phyloP scores from a whole-genome alignment of 1,140 invertebrate genomes.

The Lanistes nyassanus region DNA sequence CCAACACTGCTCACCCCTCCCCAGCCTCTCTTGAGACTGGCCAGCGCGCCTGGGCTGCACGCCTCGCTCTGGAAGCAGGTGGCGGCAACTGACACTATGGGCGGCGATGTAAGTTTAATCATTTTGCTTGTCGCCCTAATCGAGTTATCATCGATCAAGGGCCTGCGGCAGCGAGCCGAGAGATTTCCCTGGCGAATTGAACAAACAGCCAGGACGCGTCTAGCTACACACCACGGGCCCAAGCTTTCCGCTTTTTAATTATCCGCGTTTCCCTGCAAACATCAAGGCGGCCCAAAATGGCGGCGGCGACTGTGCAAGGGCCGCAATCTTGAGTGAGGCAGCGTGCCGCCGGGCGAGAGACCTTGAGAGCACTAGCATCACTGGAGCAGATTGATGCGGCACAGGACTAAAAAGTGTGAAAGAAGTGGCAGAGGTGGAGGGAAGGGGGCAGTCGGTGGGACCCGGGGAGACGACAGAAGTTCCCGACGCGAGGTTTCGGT shows the following conservation, averaged over 20 bases:
- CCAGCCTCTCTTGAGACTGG: no score
- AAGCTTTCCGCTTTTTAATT: constrained; percentile 12
- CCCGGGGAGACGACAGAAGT: neutral
- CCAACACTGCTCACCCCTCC: no score
- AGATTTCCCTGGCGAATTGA: constrained; percentile 33
- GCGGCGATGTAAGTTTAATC: constrained; percentile 37
- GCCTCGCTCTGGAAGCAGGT: constrained; percentile 29
- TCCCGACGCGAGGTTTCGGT: neutral
- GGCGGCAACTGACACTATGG: constrained; percentile 24
- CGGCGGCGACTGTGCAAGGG: neutral
- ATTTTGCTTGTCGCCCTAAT: constrained; percentile 36
- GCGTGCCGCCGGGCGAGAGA: neutral
- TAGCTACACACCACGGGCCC: constrained; percentile 22
- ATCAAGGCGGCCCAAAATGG: neutral
- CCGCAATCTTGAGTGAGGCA: neutral
- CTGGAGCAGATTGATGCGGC: neutral
- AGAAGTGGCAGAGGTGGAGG: neutral
- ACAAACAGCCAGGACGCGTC: constrained; percentile 28
- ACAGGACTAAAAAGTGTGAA: constrained; percentile 1
- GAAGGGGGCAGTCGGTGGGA: neutral
- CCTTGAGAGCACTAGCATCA: neutral
- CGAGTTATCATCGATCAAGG: constrained; percentile 31
- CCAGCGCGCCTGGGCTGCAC: neutral
- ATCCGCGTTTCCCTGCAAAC: neutral
- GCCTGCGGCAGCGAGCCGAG: constrained; percentile 18